phyloP scores from a whole-genome alignment of 2,888 invertebrate genomes.

The Diplolepis rosae region DNA sequence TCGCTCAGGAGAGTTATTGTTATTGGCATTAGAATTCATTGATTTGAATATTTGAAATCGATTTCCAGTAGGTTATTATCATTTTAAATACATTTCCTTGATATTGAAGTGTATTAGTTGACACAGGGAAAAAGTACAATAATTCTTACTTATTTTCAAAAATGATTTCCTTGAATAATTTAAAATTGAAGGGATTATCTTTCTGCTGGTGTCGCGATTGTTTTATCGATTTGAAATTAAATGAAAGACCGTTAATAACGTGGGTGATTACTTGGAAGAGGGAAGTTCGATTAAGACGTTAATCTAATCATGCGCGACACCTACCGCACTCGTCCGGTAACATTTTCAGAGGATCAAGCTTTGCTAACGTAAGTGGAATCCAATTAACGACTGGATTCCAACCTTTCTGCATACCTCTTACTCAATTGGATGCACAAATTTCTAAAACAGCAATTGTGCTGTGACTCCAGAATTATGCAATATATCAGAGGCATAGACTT shows the following conservation, averaged over 20 bases:
- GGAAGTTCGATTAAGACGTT: slow-evolving; percentile 41
- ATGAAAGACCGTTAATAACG: slow-evolving; percentile 22
- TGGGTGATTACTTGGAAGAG: slow-evolving; percentile 20
- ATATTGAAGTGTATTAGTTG: too few relatives aligned
- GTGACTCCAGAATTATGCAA: slow-evolving; percentile 1
- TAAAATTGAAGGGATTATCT: not conserved
- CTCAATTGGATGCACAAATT: slow-evolving; percentile 7
- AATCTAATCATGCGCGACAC: slow-evolving; percentile 37
- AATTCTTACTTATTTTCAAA: too few relatives aligned
- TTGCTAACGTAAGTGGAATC: slow-evolving; percentile 39
- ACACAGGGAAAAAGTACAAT: too few relatives aligned
- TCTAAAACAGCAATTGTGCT: not conserved
- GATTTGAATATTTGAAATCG: not conserved
- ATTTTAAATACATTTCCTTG: not conserved
- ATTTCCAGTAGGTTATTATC: not conserved
- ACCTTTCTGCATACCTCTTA: slow-evolving; percentile 22
- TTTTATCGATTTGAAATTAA: slow-evolving; percentile 30
- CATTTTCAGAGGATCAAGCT: slow-evolving; percentile 40
- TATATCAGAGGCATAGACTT: not conserved
- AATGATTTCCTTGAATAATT: not conserved
- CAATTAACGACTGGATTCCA: slow-evolving; percentile 41
- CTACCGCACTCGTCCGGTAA: slow-evolving; percentile 35
- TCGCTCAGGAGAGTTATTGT: not conserved
- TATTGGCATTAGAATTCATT: not conserved
- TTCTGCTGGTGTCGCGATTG: not conserved